Percentiles rank a stretch among this genome's conserved stretches.
These are phyloP conservation scores for Dasysyrphus tricinctus DNA, from an alignment of 2,888 invertebrate species.

Conservation along the genomic window DNA sequence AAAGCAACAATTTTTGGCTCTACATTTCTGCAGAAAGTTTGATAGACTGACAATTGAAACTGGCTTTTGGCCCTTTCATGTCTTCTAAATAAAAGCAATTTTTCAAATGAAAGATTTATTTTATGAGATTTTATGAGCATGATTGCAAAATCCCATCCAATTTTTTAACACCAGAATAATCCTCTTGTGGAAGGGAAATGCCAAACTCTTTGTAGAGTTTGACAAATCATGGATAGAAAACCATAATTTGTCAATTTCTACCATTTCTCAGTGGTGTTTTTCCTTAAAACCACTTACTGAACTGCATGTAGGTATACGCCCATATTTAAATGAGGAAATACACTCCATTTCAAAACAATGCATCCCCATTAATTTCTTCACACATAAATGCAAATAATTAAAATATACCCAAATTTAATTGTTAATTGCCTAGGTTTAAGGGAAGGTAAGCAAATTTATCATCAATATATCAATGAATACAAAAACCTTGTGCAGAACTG, in stretches of 20 bases:
- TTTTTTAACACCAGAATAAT: too few relatives aligned
- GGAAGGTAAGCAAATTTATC: not conserved
- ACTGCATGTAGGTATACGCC: not conserved
- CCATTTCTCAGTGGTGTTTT: not conserved
- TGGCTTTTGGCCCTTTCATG: too few relatives aligned
- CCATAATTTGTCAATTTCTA: not conserved
- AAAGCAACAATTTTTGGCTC: too few relatives aligned
- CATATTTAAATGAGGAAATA: not conserved
- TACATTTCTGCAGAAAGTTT: too few relatives aligned
- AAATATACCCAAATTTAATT: not conserved
- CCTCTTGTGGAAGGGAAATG: too few relatives aligned
- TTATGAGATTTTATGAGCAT: too few relatives aligned
- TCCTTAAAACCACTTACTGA: not conserved
- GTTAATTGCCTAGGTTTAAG: constrained; percentile 1
- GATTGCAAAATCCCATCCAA: too few relatives aligned
- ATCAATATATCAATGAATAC: constrained; percentile 2
- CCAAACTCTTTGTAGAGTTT: not conserved
- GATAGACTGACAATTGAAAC: too few relatives aligned
- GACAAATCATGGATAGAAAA: too few relatives aligned
- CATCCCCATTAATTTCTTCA: not conserved
- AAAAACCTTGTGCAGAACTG: constrained; percentile 6
- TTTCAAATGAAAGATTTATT: too few relatives aligned
- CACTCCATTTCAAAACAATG: not conserved
- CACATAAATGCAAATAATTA: not conserved
- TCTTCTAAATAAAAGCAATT: too few relatives aligned